Evolutionary conservation across 2,888 invertebrate species (phyloP).

Genomic region (Mesoligia furuncula): DNA sequence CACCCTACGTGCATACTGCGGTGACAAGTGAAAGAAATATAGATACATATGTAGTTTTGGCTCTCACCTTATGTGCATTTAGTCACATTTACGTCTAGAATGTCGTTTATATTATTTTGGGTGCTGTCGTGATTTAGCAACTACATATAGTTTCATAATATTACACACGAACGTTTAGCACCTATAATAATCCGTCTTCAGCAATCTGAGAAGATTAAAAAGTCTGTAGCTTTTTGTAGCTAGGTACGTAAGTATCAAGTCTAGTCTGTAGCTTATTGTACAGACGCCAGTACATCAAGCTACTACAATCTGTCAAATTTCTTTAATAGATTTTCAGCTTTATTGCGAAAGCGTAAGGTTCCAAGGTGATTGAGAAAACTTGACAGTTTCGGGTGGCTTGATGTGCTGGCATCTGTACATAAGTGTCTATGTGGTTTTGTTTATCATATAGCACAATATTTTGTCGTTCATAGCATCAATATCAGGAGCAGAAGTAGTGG

Average conservation of each 20-base stretch:
- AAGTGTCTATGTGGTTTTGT: not conserved
- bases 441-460: not conserved
- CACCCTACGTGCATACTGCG: not conserved
- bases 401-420: no score
- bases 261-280: not conserved
- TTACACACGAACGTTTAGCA: slow-evolving; percentile 5
- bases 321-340: no score
- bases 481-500: no score
- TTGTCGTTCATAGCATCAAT: not conserved
- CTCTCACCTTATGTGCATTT: not conserved
- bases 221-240: not conserved
- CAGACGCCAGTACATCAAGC: no score
- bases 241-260: not conserved
- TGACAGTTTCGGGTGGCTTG: no score
- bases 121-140: not conserved
- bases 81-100: slow-evolving; percentile 8
- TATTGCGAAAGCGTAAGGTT: no score
- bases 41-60: slow-evolving; percentile 27
- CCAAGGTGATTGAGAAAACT: no score
- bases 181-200: not conserved
- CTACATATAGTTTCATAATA: not conserved
- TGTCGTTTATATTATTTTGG: slow-evolving; percentile 17
- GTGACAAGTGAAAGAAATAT: slow-evolving; percentile 20
- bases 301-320: no score
- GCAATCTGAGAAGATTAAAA: no score